Conservation (phyloP, 2,888 invertebrate species). For the Cordylochernes scorpioides region DNA sequence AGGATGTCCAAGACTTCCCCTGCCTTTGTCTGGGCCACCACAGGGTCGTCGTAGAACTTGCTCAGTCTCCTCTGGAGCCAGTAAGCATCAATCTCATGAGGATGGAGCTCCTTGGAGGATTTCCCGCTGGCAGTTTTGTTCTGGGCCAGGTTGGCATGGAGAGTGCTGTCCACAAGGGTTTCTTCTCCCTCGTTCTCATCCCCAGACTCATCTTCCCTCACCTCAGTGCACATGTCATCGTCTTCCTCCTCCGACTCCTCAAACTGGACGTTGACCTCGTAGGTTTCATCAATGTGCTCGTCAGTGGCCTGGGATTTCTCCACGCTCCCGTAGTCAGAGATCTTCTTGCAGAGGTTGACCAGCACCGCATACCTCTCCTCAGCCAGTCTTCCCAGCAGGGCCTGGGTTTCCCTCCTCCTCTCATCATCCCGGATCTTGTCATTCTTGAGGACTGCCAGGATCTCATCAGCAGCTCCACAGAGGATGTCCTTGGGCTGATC, state of each 20-base stretch:
- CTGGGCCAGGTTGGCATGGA: slow-evolving; percentile 15
- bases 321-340: slow-evolving; percentile 73
- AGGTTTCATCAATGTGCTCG: slow-evolving; percentile 84
- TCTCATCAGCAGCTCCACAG: slow-evolving; percentile 98
- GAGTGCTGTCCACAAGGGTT: slow-evolving; percentile 28
- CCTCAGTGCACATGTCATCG: slow-evolving; percentile 81
- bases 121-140: slow-evolving; percentile 10
- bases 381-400: slow-evolving; percentile 46
- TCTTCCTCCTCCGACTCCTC: slow-evolving; percentile 91
- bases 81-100: slow-evolving; percentile 92
- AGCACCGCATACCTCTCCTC: slow-evolving; percentile 80
- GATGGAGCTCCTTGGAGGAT: slow-evolving; percentile 31
- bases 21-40: slow-evolving; percentile 70
- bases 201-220: slow-evolving; percentile 44
- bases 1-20: slow-evolving; percentile 61
- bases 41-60: slow-evolving; percentile 82
- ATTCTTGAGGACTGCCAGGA: slow-evolving; percentile 73
- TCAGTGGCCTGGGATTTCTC: slow-evolving; percentile 29
- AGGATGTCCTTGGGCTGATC: slow-evolving; percentile 81
- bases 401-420: slow-evolving; percentile 59
- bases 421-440: slow-evolving; percentile 73
- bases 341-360: slow-evolving; percentile 89
- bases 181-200: slow-evolving; percentile 54
- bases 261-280: slow-evolving; percentile 97
- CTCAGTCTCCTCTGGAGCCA: slow-evolving; percentile 88